A percentile compares a stretch with the other conserved stretches of the same genome.
Conservation (phyloP, 2,888 invertebrate genomes). For the Hemicrepidius hirtus region DNA sequence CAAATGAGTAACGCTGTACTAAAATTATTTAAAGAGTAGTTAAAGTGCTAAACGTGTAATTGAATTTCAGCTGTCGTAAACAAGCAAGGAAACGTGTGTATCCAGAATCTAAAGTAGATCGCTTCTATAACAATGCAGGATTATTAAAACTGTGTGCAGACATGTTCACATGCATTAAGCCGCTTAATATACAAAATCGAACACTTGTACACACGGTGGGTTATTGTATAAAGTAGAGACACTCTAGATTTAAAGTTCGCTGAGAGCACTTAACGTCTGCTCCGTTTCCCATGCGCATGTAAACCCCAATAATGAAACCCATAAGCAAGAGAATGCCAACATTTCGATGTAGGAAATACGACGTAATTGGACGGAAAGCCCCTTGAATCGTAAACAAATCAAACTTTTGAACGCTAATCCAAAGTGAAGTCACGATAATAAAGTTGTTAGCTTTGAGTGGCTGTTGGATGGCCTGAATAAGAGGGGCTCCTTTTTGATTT, state of each 20-base stretch:
- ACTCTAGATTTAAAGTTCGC: slow-evolving; percentile 41
- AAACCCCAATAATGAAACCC: slow-evolving; percentile 33
- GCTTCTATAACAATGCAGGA: slow-evolving; percentile 8
- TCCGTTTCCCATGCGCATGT: slow-evolving; percentile 42
- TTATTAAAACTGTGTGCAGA: slow-evolving; percentile 26
- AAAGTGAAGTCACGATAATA: slow-evolving; percentile 45
- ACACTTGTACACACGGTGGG: slow-evolving; percentile 41
- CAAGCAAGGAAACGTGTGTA: slow-evolving; percentile 32
- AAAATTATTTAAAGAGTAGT: background rate
- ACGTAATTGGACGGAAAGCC: slow-evolving; percentile 44
- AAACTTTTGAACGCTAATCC: slow-evolving; percentile 48
- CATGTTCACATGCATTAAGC: slow-evolving; percentile 44
- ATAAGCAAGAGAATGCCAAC: slow-evolving; percentile 28
- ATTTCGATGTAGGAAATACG: slow-evolving; percentile 27
- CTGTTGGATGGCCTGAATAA: slow-evolving; percentile 35
- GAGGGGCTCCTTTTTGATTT: slow-evolving; percentile 38
- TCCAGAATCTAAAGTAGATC: slow-evolving; percentile 30
- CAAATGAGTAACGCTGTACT: background rate
- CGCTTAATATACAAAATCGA: slow-evolving; percentile 32
- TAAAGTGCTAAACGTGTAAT: slow-evolving; percentile 36
- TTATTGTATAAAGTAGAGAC: slow-evolving; percentile 14
- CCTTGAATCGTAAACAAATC: slow-evolving; percentile 51
- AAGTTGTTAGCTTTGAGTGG: slow-evolving; percentile 46
- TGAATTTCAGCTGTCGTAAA: slow-evolving; percentile 42
- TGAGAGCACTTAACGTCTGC: slow-evolving; percentile 41